Evolutionary conservation across 2,113 vertebrate species (phyloP), one percentile per base, ranked within the genome.

Genomic region (Boleophthalmus pectinirostris): DNA sequence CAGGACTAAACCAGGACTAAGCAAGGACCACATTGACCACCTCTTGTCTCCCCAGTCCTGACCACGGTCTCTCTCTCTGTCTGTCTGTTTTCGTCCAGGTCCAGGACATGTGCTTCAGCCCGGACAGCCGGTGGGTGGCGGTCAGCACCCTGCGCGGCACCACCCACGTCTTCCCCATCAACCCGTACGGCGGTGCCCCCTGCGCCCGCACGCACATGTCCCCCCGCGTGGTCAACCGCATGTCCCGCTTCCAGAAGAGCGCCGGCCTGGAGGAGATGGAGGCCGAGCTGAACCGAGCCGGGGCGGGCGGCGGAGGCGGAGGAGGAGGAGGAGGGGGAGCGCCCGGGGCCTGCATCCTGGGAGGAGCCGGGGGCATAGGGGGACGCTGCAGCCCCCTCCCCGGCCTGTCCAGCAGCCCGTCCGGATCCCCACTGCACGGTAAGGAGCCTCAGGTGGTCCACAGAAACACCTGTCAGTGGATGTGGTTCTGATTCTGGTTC

Each of bases 211-310:
- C 98, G 0, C 97, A 99, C 81, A 96, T 97, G 96, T 99, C 97
- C 1, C 96, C 97, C 0, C 94, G 97, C 0, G 98, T 99, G 21
- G 98, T 99, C 47, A 99, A 99, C 83, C 95, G 98, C 75, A 97
- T 99, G 95, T 99, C 97, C 77, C 96, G 97, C 68, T 99, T 99
- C 90, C 98, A 99, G 79, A 99, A 98, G 90, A 99, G 98, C 1
- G 98, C 98, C 0, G 98, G 98, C 15, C 87, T 99, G 82, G 98
- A 98, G 83, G 98, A 99, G 85, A 99, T 99, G 2, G 97, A 98
- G 69, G 96, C 97, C 82, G 98, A 98, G 87, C 94, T 99, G 82
- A 98, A 93, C 96, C 95, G 93, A 90, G 95, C 35, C 0, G 83
- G 73, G 0, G 18, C 79, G 1, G 90, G 87, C 74, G 85, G 79